phyloP scores from a whole-genome alignment of 2,888 invertebrate species.

The Adela reaumurella region DNA sequence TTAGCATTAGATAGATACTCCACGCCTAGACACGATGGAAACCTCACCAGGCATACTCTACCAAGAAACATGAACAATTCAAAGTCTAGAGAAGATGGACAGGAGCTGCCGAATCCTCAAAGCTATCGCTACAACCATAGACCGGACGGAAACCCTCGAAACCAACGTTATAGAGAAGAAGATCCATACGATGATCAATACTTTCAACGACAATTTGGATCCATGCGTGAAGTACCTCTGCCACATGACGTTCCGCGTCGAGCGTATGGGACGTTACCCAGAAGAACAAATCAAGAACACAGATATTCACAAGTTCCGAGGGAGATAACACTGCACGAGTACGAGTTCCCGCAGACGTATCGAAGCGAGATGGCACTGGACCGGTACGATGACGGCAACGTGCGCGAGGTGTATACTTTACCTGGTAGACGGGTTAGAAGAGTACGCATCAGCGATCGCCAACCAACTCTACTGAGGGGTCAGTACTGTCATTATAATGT shows the following conservation, averaged over 20 bases:
- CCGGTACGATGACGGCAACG: slow-evolving; percentile 18
- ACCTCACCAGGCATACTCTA: neutral
- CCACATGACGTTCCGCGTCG: slow-evolving; percentile 4
- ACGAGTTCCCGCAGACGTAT: slow-evolving; percentile 22
- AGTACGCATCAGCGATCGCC: slow-evolving; percentile 41
- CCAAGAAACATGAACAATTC: neutral
- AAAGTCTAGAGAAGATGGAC: neutral
- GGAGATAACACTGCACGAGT: slow-evolving; percentile 22
- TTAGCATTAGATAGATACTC: slow-evolving; percentile 41
- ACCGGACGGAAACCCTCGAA: neutral
- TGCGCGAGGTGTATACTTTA: slow-evolving; percentile 28
- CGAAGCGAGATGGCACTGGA: slow-evolving; percentile 10
- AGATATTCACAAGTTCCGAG: slow-evolving; percentile 6
- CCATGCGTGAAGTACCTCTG: neutral
- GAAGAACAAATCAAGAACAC: neutral
- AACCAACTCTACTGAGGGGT: slow-evolving; percentile 33
- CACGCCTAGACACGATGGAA: slow-evolving; percentile 17
- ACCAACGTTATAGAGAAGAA: neutral
- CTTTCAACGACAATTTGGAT: neutral
- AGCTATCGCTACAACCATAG: neutral
- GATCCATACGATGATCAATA: neutral
- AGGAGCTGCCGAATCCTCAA: neutral
- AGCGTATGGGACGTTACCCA: slow-evolving; percentile 11
- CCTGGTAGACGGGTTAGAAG: slow-evolving; percentile 33
- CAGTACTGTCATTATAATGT: neutral